Base-by-base conservation (phyloP, 92 coral and sea anemone species). In the Hydrozoanthus gracilis region DNA sequence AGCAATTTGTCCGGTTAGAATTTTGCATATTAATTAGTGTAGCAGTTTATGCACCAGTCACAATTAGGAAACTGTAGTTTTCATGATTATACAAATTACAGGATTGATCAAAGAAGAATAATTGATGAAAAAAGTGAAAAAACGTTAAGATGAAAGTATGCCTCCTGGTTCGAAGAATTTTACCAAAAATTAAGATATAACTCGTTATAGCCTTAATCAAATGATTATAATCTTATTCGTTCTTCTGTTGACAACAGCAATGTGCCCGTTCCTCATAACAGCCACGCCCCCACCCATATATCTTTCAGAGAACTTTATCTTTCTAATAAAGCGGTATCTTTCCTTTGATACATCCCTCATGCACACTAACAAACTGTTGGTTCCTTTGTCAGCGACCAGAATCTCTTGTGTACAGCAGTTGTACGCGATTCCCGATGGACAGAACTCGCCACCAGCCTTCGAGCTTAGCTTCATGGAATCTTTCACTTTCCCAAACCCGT, bases 201-300 rank as follows among this genome's bases (percentile, higher is more conserved):
- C 12, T 68, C 48, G 44, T 75, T 7, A n/a, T 14, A 75, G 62
- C 17, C 44, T 11, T 68, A 14, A 35, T 71, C 51, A 86, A 15
- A 86, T 73, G 11, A 86, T 75, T 7, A 73, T 73, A 18, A 87
- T 71, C 58, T 66, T 77, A 68, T 78, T 78, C 9, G 75, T 78
- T 76, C 82, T 73, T 77, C 89, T 82, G 85, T 84, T 89, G 3
- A 92, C 94, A 48, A 92, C 91, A 15, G 93, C 94, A 82, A 89
- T 87, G 83, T 92, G 93, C 45, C 94, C 94, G 71, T 92, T 90
- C 60, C 82, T 86, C 27, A 90, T 92, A 4, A 90, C 82, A 6
- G 84, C 79, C 4, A 86, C 86, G 4, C 93, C 94, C 9, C 94
- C 94, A 3, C 86, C 84, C 2, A 79, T 69, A 58, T 92, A 92